Evolutionary conservation across 2,888 invertebrate genomes (phyloP), one percentile per base, ranked within the genome.

Genomic region (Dichetophora obliterata): DNA sequence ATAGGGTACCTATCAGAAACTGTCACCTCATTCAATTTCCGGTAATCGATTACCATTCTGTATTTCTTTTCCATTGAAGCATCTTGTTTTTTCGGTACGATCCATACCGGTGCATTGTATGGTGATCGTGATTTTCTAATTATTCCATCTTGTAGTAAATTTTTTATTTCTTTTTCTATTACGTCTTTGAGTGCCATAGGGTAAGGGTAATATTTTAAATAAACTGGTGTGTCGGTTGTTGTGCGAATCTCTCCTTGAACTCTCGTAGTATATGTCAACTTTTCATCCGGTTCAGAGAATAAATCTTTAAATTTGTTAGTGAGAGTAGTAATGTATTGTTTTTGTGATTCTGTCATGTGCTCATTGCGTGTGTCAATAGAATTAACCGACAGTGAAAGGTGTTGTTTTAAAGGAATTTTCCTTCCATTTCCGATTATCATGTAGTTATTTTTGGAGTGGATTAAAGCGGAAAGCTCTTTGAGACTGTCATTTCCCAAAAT

Each of bases 401-500:
- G 31, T 31, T 31, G 31, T 31, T 31, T 31, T 31, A 31, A 31
- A 31, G 31, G 31, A 31, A 31, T 31, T 31, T 31, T 31, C 31
- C 5, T 4, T 31, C 31, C 31, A 31, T 31, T 31, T 31, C 31
- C 31, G 31, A 31, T 31, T 31, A 31, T 31, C 31, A 31, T 31
- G 31, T 31, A 31, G 31, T 31, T 31, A 31, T 31, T 31, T 31
- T 31, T 31, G 5, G 31, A 31, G 9, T n/a, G 2, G 2, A 2
- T 71, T 5, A 70, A 31, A 77, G 22, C 16, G 31, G 31, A 31
- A 31, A 31, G 31, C 31, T 31, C 31, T 16, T 22, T n/a, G 22
- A 54, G 54, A 6, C 66, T 74, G 11, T 79, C 79, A 11, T 79
- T 77, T 16, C 79, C 79, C 14, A 76, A 9, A n/a, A 77, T 75